Evolutionary conservation across 2,888 invertebrate genomes (phyloP).

Genomic region (Nomada goodeniana): DNA sequence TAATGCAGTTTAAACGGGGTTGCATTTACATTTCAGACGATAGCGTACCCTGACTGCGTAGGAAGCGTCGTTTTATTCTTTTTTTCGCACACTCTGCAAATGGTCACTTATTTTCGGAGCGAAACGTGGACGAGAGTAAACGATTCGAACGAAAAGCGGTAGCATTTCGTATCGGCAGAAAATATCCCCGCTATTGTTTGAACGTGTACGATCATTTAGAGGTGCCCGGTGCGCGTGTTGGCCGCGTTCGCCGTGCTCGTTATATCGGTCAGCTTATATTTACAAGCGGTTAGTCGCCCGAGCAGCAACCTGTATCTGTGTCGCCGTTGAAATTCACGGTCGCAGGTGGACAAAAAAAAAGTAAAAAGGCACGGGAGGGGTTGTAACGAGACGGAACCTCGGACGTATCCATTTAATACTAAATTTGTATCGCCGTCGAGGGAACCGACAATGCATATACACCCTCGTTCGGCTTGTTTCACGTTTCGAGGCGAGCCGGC

Average conservation of each 20-base stretch:
- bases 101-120: no score
- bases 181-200: constrained; percentile 39
- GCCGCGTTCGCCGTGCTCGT: constrained; percentile 36
- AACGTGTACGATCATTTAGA: constrained; percentile 27
- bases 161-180: not conserved
- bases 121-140: no score
- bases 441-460: constrained; percentile 44
- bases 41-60: not conserved
- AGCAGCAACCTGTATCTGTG: constrained; percentile 23
- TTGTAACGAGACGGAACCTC: constrained; percentile 45
- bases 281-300: constrained; percentile 27
- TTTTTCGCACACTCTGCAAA: no score
- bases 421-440: constrained; percentile 61
- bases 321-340: constrained; percentile 39
- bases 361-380: not conserved
- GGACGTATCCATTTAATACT: constrained; percentile 58
- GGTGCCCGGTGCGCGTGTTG: not conserved
- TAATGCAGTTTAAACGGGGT: no score
- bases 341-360: not conserved
- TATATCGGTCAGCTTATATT: constrained; percentile 51
- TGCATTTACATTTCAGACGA: no score
- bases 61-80: no score
- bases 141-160: not conserved
- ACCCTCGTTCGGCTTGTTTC: constrained; percentile 31
- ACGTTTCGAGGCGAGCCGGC: constrained; percentile 12